Base-by-base conservation (phyloP, 1,140 invertebrate genomes). In the Drosophila littoralis region DNA sequence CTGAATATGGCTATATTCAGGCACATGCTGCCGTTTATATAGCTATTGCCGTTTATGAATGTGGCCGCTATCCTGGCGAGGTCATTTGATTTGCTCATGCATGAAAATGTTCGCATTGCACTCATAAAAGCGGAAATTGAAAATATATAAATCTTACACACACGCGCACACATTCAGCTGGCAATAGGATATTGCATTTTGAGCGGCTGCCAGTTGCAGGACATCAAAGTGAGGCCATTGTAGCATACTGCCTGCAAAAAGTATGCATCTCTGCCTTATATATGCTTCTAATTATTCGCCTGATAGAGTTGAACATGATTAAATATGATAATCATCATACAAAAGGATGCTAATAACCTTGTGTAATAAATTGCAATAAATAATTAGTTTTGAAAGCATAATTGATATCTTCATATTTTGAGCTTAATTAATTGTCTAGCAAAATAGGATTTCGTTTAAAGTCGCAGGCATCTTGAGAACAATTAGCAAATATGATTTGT, bases 111-210 rank as follows among this genome's bases (percentile, higher is more conserved):
- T 66, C 67, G 80, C 76, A 72, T 79, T 67, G 52, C 69, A 74
- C 79, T 80, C 76, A 89, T 80, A 83, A 80, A 69, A 77, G 63
- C 84, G 83, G 84, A 88, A 88, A 88, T 88, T 88, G 83, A 75
- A 88, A 88, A 88, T 83, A 75, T 89, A 83, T 88, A 88, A 79
- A 83, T 88, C 65, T 74, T 73, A 50, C 55, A 64, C 71, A 74
- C 10, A 13, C 15, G 63, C 55, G 46, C 35, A 48, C 6, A 54
- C n/a, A 65, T 68, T 17, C 32, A 10, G 28, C 50, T 50, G 10
- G 8, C n/a, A 9, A 50, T 17, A 15, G 35, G 32, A 52, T 52
- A 68, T 68, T 52, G 65, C 51, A 67, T 54, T 68, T 66, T 48
- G 22, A n/a, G 22, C 40, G 10, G 15, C 35, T 50, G 61, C 28